These are phyloP conservation scores for Ethmia dodecea DNA, from an alignment of 2,888 invertebrate genomes.

Conservation along the genomic window DNA sequence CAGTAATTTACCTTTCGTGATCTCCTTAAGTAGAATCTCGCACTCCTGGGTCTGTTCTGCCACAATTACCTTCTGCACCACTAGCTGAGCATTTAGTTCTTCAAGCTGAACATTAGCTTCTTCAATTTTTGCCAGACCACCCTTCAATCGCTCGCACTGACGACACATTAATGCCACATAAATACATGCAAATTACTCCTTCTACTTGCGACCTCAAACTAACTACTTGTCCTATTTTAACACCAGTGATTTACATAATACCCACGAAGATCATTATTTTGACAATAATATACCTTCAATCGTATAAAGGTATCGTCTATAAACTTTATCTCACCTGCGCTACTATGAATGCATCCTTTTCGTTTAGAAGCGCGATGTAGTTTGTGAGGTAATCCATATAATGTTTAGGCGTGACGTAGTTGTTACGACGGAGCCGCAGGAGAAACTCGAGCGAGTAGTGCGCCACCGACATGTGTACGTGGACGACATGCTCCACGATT, in stretches of 20 bases:
- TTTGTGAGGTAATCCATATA: constrained; percentile 91
- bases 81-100: constrained; percentile 87
- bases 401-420: constrained; percentile 95
- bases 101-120: constrained; percentile 91
- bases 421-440: constrained; percentile 85
- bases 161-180: too few species aligned
- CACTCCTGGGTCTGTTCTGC: constrained; percentile 89
- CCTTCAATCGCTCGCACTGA: constrained; percentile 82
- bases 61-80: constrained; percentile 89
- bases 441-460: constrained; percentile 85
- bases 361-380: constrained; percentile 86
- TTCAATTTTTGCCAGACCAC: constrained; percentile 88
- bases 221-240: too few species aligned
- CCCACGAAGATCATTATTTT: too few species aligned
- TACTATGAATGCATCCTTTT: constrained; percentile 80
- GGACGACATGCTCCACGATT: constrained; percentile 90
- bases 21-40: constrained; percentile 86
- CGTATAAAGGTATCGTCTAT: too few species aligned
- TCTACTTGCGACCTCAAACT: too few species aligned
- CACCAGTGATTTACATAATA: too few species aligned
- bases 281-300: too few species aligned
- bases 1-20: constrained; percentile 75
- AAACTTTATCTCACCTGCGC: constrained; percentile 73
- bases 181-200: too few species aligned
- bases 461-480: constrained; percentile 88